Evolutionary conservation across 2,797 vertebrate genomes (phyloP).

Genomic region (Pangasius krempfi): DNA sequence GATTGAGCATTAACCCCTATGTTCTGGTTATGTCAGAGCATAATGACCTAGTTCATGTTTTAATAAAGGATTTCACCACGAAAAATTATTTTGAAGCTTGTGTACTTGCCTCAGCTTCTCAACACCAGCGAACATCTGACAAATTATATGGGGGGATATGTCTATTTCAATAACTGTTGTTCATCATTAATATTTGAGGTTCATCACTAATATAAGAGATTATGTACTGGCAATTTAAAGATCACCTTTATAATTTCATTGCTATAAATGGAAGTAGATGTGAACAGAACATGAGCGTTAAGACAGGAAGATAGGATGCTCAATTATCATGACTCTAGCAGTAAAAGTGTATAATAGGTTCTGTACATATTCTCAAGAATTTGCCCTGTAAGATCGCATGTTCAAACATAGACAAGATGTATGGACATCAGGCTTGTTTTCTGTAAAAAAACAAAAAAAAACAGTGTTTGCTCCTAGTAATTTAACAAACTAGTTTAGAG

Average conservation of each 20-base stretch:
- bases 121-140: not conserved
- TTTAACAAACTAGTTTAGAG: not conserved
- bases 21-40: not conserved
- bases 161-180: not conserved
- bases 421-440: not conserved
- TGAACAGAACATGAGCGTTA: not conserved
- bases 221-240: not conserved
- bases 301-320: not conserved
- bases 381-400: not conserved
- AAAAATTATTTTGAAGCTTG: not conserved
- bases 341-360: not conserved
- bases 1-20: conserved; percentile 27
- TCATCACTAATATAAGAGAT: not conserved
- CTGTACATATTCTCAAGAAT: not conserved
- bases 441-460: not conserved
- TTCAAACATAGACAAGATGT: not conserved
- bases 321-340: not conserved
- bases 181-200: not conserved
- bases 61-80: not conserved
- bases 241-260: not conserved
- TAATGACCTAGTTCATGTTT: conserved; percentile 11
- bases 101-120: not conserved
- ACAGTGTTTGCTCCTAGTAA: not conserved
- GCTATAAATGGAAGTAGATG: not conserved
- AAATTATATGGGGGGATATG: not conserved